These are phyloP conservation scores for Forpus xanthops DNA, from an alignment of 2,797 vertebrate species.

Conservation along the genomic window DNA sequence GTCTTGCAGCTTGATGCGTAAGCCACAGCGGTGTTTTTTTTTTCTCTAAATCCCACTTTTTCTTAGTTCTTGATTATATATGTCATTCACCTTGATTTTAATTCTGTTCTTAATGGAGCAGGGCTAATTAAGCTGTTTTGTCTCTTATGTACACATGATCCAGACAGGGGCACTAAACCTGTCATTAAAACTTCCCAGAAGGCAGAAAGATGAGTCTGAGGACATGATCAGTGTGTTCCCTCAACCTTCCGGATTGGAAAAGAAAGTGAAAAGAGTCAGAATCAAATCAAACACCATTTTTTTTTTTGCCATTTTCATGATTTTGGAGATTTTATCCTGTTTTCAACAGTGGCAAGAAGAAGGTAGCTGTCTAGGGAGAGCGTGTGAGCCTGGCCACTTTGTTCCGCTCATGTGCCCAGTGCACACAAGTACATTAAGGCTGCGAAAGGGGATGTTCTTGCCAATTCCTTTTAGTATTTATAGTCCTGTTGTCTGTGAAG, in stretches of 20 bases:
- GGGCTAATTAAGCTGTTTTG: neutral
- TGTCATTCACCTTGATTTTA: neutral
- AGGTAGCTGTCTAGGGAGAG: neutral
- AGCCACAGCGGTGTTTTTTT: accelerated
- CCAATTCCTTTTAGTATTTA: neutral
- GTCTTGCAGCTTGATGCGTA: neutral
- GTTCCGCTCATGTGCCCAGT: neutral
- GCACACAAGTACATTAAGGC: neutral
- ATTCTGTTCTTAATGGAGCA: neutral
- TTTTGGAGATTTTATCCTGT: neutral
- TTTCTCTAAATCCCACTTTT: neutral
- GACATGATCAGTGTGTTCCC: neutral
- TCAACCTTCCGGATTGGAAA: neutral
- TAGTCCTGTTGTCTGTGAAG: neutral
- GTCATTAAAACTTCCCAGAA: neutral
- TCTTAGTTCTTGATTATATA: neutral
- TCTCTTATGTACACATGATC: accelerated
- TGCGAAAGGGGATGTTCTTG: neutral
- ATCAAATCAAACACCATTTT: neutral
- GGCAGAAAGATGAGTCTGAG: neutral
- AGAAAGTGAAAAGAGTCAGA: neutral
- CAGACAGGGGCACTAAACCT: neutral
- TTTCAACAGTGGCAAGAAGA: neutral
- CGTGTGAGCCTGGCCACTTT: neutral
- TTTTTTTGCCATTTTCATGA: neutral